phyloP scores from a whole-genome alignment of 2,113 vertebrate species.

The Lagopus leucura region DNA sequence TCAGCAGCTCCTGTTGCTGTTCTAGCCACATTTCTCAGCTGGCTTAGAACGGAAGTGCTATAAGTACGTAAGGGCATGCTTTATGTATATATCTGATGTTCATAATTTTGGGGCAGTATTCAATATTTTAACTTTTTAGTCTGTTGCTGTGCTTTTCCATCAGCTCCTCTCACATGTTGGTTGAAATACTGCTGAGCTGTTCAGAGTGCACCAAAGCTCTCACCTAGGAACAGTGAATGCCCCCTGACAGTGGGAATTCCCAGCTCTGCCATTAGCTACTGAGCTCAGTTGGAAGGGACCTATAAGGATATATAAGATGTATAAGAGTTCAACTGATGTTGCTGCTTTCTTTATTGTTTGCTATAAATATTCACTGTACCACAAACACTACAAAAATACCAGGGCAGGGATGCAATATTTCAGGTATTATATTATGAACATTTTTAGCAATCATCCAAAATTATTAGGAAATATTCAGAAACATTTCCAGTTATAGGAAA shows the following conservation, averaged over 20 bases:
- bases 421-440: not conserved
- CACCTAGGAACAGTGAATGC: not conserved
- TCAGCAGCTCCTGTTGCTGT: not conserved
- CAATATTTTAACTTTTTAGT: not conserved
- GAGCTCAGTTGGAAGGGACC: too few species aligned
- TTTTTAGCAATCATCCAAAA: not conserved
- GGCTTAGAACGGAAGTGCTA: not conserved
- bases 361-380: not conserved
- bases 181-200: not conserved
- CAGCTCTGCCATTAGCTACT: too few species aligned
- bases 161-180: not conserved
- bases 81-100: not conserved
- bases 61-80: not conserved
- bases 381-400: not conserved
- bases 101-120: not conserved
- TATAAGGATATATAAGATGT: too few species aligned
- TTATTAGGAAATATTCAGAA: not conserved
- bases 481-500: not conserved
- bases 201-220: not conserved
- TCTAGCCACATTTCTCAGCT: not conserved
- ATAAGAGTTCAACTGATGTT: too few species aligned
- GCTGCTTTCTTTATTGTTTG: not conserved
- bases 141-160: not conserved
- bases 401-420: not conserved
- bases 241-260: not conserved